Percentiles rank a stretch among this genome's conserved stretches.
These are phyloP conservation scores for Centroberyx gerrardi DNA, from an alignment of 2,797 vertebrate genomes.

Conservation along the genomic window DNA sequence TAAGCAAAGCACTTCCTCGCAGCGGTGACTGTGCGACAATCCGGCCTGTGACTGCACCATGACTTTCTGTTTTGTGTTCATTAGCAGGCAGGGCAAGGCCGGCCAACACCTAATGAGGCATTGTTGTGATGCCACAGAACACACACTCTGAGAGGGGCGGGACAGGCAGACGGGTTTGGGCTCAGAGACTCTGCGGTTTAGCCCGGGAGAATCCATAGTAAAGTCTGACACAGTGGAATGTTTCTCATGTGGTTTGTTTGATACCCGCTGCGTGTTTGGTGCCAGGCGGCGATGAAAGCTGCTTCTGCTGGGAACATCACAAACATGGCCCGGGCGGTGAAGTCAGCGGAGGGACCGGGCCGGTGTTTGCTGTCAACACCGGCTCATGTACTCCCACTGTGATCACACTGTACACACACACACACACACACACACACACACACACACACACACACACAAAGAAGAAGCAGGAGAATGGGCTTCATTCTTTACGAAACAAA, in stretches of 20 bases:
- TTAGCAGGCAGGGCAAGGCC: background rate
- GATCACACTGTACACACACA: background rate
- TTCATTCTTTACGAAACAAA: conserved; percentile 48
- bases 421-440: conserved; percentile 3
- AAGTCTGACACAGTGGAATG: conserved; percentile 17
- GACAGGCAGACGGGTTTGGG: background rate
- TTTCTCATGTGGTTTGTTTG: conserved; percentile 45
- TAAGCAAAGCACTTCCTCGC: background rate
- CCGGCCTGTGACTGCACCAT: background rate
- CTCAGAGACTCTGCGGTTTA: background rate
- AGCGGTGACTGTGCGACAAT: background rate
- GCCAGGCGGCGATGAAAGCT: too few relatives aligned
- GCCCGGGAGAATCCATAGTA: background rate
- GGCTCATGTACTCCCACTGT: background rate
- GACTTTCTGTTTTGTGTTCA: background rate
- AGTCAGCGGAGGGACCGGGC: conserved; percentile 26
- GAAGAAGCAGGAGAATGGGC: background rate
- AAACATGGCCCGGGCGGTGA: conserved; percentile 8
- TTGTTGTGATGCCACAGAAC: background rate
- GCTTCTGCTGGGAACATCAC: conserved; percentile 3
- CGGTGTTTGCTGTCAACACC: conserved; percentile 60
- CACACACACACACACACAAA: conserved; percentile 29
- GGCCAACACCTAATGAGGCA: conserved; percentile 4
- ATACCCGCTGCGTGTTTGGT: conserved; percentile 21
- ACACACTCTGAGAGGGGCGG: too few relatives aligned